Percentiles rank a stretch among this genome's conserved stretches.
phyloP scores from a whole-genome alignment of 2,113 vertebrate genomes.

The Aythya baeri region DNA sequence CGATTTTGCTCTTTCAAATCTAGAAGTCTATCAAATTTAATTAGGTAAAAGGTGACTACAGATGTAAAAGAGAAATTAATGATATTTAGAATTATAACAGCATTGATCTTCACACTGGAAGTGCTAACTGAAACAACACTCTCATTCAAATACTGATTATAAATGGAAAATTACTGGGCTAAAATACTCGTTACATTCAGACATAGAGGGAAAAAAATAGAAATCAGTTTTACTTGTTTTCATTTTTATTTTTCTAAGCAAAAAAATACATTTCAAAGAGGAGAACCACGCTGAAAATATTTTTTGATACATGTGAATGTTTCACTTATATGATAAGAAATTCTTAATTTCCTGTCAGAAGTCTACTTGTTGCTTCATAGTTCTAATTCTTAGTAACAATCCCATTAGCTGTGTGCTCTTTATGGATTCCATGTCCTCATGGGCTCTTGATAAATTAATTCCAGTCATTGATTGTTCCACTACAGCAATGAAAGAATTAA shows the following conservation, averaged over 20 bases:
- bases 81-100: background rate
- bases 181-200: background rate
- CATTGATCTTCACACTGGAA: background rate
- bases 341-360: background rate
- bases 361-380: background rate
- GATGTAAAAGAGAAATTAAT: background rate
- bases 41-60: background rate
- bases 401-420: fast-evolving
- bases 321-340: background rate
- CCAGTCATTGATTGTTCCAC: background rate
- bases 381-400: background rate
- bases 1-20: background rate
- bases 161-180: background rate
- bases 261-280: background rate
- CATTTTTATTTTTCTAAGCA: background rate
- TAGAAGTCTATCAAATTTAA: background rate
- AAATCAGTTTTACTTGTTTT: background rate
- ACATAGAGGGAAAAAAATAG: background rate
- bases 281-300: background rate
- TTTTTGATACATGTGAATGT: background rate
- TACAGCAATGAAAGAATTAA: background rate
- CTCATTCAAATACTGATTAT: background rate
- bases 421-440: background rate
- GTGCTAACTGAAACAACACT: background rate
- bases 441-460: background rate